These are phyloP conservation scores for Sciurus vulgaris DNA, from an alignment of 2,797 vertebrate species.

Conservation along the genomic window DNA sequence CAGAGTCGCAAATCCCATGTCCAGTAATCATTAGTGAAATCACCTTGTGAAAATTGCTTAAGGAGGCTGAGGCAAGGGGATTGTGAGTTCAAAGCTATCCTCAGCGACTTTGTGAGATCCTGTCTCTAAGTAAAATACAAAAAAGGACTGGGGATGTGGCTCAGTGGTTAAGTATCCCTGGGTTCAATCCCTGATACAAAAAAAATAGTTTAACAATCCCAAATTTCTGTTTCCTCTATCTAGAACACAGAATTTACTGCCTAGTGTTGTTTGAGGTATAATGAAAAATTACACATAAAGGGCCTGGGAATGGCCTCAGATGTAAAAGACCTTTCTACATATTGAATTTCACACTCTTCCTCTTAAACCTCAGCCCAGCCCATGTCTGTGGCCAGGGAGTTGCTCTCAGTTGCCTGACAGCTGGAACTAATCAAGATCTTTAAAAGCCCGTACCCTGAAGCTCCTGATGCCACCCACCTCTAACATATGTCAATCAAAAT, in stretches of 20 bases:
- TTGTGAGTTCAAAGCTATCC: no score
- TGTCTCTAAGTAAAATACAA: no score
- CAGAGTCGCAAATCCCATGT: neutral
- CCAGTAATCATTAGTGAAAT: neutral
- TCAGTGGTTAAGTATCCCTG: no score
- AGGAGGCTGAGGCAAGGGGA: no score
- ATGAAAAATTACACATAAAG: neutral
- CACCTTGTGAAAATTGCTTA: neutral
- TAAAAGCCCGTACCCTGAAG: neutral
- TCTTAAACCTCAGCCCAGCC: neutral
- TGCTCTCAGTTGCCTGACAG: neutral
- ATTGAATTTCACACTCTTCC: neutral
- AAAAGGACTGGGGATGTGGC: no score
- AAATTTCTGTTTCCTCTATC: neutral
- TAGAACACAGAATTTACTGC: neutral
- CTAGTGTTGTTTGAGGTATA: neutral
- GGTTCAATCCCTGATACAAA: no score
- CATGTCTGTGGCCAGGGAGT: neutral
- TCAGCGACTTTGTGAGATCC: no score
- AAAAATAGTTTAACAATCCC: neutral
- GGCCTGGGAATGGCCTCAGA: neutral
- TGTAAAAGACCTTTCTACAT: neutral
- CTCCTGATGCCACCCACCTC: neutral
- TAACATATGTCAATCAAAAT: neutral
- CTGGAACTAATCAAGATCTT: neutral